phyloP scores from a whole-genome alignment of 2,797 vertebrate genomes.

The Sitta carolinensis region DNA sequence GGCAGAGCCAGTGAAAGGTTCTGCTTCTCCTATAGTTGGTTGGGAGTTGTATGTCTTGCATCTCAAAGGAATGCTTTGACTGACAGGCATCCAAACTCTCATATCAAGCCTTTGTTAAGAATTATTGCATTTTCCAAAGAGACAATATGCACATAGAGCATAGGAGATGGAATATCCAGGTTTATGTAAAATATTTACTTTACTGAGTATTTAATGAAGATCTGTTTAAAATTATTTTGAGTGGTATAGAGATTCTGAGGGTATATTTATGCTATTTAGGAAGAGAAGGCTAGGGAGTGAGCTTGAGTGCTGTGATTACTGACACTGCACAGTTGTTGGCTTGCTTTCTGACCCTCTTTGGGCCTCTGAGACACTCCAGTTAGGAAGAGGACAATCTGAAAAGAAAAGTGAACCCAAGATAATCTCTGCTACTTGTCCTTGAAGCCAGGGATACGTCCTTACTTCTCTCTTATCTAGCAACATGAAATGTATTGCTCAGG shows the following conservation, averaged over 20 bases:
- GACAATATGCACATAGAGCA: neutral
- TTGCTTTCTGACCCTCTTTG: neutral
- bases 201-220: neutral
- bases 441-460: neutral
- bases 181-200: neutral
- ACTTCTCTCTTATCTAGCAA: neutral
- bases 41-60: neutral
- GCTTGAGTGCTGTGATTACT: fast-evolving
- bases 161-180: neutral
- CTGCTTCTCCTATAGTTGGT: neutral
- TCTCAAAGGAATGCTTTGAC: neutral
- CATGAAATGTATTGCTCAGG: neutral
- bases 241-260: neutral
- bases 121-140: neutral
- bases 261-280: neutral
- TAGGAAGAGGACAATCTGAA: neutral
- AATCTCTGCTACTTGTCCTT: neutral
- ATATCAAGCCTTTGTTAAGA: neutral
- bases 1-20: neutral
- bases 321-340: neutral
- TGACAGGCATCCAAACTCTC: neutral
- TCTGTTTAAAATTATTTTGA: neutral
- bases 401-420: neutral
- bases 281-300: neutral
- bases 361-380: neutral